Base-by-base conservation (phyloP, 2,888 invertebrate genomes). In the Aethes cnicana region DNA sequence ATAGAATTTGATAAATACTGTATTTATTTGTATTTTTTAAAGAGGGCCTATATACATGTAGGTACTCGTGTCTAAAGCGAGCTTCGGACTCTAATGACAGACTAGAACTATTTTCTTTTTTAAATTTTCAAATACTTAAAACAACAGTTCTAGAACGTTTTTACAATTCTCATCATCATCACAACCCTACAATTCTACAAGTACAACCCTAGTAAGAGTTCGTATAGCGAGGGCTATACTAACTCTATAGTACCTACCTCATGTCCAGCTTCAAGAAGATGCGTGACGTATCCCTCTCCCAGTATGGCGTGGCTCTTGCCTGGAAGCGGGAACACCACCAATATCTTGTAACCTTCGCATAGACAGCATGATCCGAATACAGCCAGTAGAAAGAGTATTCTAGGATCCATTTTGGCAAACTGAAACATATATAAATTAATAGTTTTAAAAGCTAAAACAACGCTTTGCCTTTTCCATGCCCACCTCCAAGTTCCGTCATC, bases 231-330 rank as follows among this genome's bases (percentile, higher is more conserved):
- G 17, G 6, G 8, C 8, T 8, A 39, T 26, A 26, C 3, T 6
- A 36, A 30, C 57, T 26, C n/a, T n/a, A n/a, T n/a, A n/a, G n/a
- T 11, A 28, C 28, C 44, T 41, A 69, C 78, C 67, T 78, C 69
- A 56, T 80, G 77, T 3, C 78, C 80, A 42, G 72, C 77, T n/a
- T 67, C 57, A 17, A 74, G 53, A 2, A 80, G 56, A 56, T 68
- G 61, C 39, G 58, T 63, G 2, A 75, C 71, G 0, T 66, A 52
- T 2, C 66, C 77, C 18, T 72, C 64, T 1, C 77, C 78, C 2
- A 81, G 63, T 9, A 73, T 78, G 0, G 54, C 54, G 35, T 78
- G 77, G 28, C 77, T 79, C 52, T 57, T 69, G 0, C 64, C 63
- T 0, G 76, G 67, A 2, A 73, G 9, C 0, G 77, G 69, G 20